Conservation (phyloP, 2,888 invertebrate genomes). For the Rhyacophila evoluta region DNA sequence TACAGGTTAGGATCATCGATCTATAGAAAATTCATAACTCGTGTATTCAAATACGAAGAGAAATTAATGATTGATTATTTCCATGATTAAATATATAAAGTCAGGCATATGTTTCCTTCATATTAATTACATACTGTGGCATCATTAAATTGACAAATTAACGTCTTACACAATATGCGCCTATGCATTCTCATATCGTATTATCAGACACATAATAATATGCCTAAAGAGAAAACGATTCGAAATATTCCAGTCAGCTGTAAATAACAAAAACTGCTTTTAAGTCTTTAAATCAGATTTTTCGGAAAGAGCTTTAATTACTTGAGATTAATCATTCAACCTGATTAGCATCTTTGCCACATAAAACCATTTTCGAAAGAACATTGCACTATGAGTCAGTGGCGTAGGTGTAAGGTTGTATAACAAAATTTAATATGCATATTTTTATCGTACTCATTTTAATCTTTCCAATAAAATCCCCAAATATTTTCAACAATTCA, state of each 20-base stretch:
- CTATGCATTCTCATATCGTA: background rate
- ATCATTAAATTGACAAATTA: background rate
- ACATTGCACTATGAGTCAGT: slow-evolving; percentile 8
- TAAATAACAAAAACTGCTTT: slow-evolving; percentile 22
- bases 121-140: no score
- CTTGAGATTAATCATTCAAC: slow-evolving; percentile 16
- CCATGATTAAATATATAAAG: no score
- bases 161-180: background rate
- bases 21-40: no score
- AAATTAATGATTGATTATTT: no score
- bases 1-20: no score
- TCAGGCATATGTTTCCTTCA: no score
- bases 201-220: background rate
- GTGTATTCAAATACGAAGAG: no score
- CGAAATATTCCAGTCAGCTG: background rate
- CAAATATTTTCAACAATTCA: no score
- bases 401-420: background rate
- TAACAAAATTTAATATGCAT: no score
- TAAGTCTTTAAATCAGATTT: slow-evolving; percentile 10
- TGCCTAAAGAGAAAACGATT: slow-evolving; percentile 10
- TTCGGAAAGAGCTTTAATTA: slow-evolving; percentile 3
- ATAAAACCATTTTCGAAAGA: slow-evolving; percentile 1
- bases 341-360: slow-evolving; percentile 6
- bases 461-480: no score
- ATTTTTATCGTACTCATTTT: no score